Conservation (phyloP, 2,888 invertebrate species). For the Drosophila vallismaia region DNA sequence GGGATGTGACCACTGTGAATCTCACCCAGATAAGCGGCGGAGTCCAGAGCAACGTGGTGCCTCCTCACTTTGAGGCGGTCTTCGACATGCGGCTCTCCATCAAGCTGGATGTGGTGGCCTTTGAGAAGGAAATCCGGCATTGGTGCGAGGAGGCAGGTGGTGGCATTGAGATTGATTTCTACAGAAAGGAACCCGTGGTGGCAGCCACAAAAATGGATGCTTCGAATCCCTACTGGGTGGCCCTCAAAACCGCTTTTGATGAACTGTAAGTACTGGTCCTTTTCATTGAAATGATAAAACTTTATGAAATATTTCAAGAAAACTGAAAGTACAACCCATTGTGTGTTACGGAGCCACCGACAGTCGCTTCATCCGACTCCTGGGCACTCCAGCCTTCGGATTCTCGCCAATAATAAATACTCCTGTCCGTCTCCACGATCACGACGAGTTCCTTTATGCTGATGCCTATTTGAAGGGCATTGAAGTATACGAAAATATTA, state of each 20-base stretch:
- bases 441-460: slow-evolving; percentile 89
- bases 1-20: slow-evolving; percentile 90
- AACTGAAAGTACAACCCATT: slow-evolving; percentile 87
- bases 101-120: slow-evolving; percentile 85
- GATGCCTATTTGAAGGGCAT: slow-evolving; percentile 93
- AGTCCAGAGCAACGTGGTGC: slow-evolving; percentile 91
- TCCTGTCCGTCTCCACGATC: slow-evolving; percentile 92
- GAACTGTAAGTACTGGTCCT: slow-evolving; percentile 84
- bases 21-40: slow-evolving; percentile 89
- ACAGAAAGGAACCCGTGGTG: slow-evolving; percentile 86
- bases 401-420: slow-evolving; percentile 96
- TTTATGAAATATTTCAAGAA: slow-evolving; percentile 83
- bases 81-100: slow-evolving; percentile 88
- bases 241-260: slow-evolving; percentile 87
- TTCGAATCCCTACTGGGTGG: slow-evolving; percentile 88
- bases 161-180: slow-evolving; percentile 87
- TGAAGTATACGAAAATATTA: slow-evolving; percentile 86
- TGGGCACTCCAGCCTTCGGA: slow-evolving; percentile 92
- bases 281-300: background rate
- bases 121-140: slow-evolving; percentile 85
- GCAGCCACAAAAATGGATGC: slow-evolving; percentile 86
- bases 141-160: slow-evolving; percentile 89
- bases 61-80: slow-evolving; percentile 87
- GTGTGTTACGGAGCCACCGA: slow-evolving; percentile 96
- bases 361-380: slow-evolving; percentile 90